Base-by-base conservation (phyloP, 2,113 vertebrate genomes). In the Oreocharis arfaki region DNA sequence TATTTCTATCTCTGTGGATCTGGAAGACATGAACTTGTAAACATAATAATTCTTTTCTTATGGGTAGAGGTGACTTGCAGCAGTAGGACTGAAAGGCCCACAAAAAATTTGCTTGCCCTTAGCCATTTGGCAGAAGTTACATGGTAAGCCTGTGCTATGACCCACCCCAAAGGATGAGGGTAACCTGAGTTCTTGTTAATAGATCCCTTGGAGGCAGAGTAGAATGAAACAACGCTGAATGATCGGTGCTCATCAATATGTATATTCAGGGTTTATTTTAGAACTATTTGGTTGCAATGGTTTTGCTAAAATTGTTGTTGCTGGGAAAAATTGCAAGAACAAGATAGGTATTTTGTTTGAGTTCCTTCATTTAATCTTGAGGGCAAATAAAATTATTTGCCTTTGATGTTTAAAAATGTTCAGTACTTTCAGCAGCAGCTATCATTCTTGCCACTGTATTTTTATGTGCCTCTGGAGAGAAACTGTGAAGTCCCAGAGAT, bases 371-470 rank as follows among this genome's bases (percentile, higher is more conserved):
- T 85, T 89, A 84, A 50, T 87, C 74, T 91, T 91, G 42, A 89
- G 42, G 63, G 49, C 3, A 93, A 91, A 87, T 69, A 74, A 82
- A 69, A 87, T 78, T 90, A 87, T 75, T 95, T 94, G n/a, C 26
- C n/a, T 85, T 84, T 22, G 6, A 76, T 84, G 24, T 82, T 79
- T 77, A 89, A 79, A 91, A 67, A 65, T 50, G 16, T 67, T 71
- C 23, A 42, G 7, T 65, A 50, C 63, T 92, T 69, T 61, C 65
- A 78, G 35, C 49, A 79, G 53, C 37, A 89, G 41, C 57, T 94
- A 24, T 93, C 7, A 6, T 73, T 94, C 37, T 30, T 87, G 42
- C 22, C 26, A 87, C 10, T 68, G 46, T 63, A 56, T 78, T n/a
- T 20, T 57, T 11, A 22, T 53, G 26, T 71, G 35, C 49, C 53